phyloP scores from a whole-genome alignment of 2,888 invertebrate species.

The Adineta ricciae region DNA sequence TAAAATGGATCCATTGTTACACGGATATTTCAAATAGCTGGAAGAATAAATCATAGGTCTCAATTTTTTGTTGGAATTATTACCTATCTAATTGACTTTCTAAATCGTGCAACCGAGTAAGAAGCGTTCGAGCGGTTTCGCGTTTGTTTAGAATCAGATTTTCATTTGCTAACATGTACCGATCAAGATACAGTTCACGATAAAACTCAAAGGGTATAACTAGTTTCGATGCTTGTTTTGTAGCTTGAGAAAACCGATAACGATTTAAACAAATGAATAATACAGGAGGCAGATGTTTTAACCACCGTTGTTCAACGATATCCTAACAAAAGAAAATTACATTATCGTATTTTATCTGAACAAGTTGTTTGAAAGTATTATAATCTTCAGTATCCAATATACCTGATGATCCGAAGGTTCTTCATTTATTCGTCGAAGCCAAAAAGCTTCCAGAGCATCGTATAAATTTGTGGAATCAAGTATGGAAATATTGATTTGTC shows the following conservation, averaged over 20 bases:
- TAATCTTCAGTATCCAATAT: not conserved
- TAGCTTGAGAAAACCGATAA: slow-evolving; percentile 45
- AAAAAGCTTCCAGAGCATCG: slow-evolving; percentile 29
- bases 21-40: not conserved
- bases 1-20: slow-evolving; percentile 4
- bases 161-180: slow-evolving; percentile 51
- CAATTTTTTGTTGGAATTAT: not conserved
- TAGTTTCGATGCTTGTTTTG: slow-evolving; percentile 51
- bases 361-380: too few relatives aligned
- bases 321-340: not conserved
- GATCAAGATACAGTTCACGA: slow-evolving; percentile 51
- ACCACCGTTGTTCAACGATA: slow-evolving; percentile 43
- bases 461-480: slow-evolving; percentile 29
- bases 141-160: slow-evolving; percentile 45
- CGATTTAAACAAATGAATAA: slow-evolving; percentile 51
- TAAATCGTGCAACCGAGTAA: slow-evolving; percentile 43
- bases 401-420: not conserved
- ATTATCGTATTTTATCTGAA: too few relatives aligned
- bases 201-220: slow-evolving; percentile 52
- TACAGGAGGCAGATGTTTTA: slow-evolving; percentile 50
- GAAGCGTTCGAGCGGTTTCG: slow-evolving; percentile 46
- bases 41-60: not conserved
- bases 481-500: slow-evolving; percentile 33
- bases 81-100: slow-evolving; percentile 44
- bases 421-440: slow-evolving; percentile 26